A percentile compares a stretch with the other conserved stretches of the same genome.
phyloP scores from a whole-genome alignment of 1,140 invertebrate genomes.

The Brachionus sp. region DNA sequence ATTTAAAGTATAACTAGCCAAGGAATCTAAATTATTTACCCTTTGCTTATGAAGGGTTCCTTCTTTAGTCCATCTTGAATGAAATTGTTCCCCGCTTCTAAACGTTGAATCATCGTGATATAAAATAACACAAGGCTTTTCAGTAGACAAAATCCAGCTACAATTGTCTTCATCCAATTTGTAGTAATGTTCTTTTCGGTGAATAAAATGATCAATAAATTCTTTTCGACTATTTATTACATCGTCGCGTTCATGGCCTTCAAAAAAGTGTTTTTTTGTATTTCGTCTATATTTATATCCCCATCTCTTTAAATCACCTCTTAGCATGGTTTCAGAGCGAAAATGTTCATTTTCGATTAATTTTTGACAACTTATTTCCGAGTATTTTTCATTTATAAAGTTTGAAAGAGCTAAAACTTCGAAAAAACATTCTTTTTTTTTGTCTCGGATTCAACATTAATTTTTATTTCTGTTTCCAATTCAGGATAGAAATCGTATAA shows the following conservation, averaged over 20 bases:
- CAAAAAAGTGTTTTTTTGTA: neutral
- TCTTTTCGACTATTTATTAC: neutral
- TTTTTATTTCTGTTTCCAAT: slow-evolving; percentile 12
- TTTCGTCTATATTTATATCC: neutral
- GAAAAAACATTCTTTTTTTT: neutral
- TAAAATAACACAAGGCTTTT: neutral
- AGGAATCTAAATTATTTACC: neutral
- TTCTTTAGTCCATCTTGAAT: slow-evolving; percentile 4
- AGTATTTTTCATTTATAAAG: neutral
- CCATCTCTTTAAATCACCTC: neutral
- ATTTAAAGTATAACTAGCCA: neutral
- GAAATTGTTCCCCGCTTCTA: slow-evolving; percentile 2
- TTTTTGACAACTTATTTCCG: neutral
- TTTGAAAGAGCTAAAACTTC: neutral
- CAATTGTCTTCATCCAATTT: neutral
- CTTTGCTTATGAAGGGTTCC: neutral
- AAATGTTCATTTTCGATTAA: neutral
- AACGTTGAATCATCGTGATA: neutral
- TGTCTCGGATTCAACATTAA: neutral
- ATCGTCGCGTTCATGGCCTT: slow-evolving; percentile 5
- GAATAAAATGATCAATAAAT: slow-evolving; percentile 23
- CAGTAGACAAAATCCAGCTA: neutral
- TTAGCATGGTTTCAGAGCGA: neutral
- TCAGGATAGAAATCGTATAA: slow-evolving; percentile 18
- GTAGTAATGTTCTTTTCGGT: slow-evolving; percentile 27